Conservation (phyloP, 1,140 invertebrate species). For the Drosophila tropicalis region DNA sequence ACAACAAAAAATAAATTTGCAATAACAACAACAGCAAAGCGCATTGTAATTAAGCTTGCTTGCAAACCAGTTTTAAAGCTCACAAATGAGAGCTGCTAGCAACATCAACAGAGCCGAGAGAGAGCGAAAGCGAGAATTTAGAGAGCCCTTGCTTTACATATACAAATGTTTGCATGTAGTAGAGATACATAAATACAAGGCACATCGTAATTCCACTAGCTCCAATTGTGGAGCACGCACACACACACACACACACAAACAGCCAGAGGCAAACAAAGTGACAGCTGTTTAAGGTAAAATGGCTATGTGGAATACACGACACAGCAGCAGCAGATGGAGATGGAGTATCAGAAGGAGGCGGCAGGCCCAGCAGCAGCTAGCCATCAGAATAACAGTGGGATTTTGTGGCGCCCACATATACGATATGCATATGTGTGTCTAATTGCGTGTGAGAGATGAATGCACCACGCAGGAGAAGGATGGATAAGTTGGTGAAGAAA, state of each 20-base stretch:
- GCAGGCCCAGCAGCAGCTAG: background rate
- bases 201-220: slow-evolving; percentile 44
- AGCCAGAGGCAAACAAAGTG: slow-evolving; percentile 46
- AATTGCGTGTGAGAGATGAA: background rate
- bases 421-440: slow-evolving; percentile 2
- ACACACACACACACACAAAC: slow-evolving; percentile 26
- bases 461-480: no score
- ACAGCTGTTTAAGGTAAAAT: slow-evolving; percentile 77
- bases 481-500: no score
- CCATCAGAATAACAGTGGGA: background rate
- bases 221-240: slow-evolving; percentile 57
- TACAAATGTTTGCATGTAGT: background rate
- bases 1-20: slow-evolving; percentile 39
- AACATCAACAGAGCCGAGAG: background rate
- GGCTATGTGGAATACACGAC: slow-evolving; percentile 34
- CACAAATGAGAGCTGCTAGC: slow-evolving; percentile 27
- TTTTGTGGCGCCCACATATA: slow-evolving; percentile 14
- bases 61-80: slow-evolving; percentile 69
- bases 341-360: slow-evolving; percentile 55
- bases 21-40: slow-evolving; percentile 53
- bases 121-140: slow-evolving; percentile 22
- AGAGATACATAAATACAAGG: slow-evolving; percentile 9
- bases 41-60: slow-evolving; percentile 76
- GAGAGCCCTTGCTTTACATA: slow-evolving; percentile 14
- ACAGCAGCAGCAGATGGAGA: slow-evolving; percentile 46